Evolutionary conservation across 1,140 invertebrate species (phyloP).

Genomic region (Drosophila kikkawai): DNA sequence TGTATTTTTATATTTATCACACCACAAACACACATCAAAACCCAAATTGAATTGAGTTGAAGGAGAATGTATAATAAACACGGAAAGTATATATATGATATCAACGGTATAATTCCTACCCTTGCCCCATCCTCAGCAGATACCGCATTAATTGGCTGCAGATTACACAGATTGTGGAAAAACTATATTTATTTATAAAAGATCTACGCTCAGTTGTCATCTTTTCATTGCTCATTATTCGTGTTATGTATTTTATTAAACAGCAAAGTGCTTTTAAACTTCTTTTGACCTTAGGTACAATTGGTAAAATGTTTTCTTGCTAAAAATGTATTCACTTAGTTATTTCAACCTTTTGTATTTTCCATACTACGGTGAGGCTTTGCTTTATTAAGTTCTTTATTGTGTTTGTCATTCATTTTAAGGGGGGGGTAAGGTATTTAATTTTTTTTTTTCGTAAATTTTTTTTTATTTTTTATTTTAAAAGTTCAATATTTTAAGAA

Average conservation of each 20-base stretch:
- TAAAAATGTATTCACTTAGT: slow-evolving; percentile 52
- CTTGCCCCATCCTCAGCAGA: not conserved
- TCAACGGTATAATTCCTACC: not conserved
- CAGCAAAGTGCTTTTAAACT: slow-evolving; percentile 33
- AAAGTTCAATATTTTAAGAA: too few relatives aligned
- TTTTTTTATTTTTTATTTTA: too few relatives aligned
- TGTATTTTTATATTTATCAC: slow-evolving; percentile 68
- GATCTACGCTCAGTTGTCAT: not conserved
- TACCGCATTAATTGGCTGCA: not conserved
- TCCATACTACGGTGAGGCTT: slow-evolving; percentile 19
- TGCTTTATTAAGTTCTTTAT: slow-evolving; percentile 25
- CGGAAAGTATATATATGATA: slow-evolving; percentile 11
- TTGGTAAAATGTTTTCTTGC: slow-evolving; percentile 34
- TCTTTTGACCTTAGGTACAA: slow-evolving; percentile 28
- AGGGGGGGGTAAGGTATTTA: too few relatives aligned
- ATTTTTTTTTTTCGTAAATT: too few relatives aligned
- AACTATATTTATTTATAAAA: slow-evolving; percentile 7
- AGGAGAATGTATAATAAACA: slow-evolving; percentile 64
- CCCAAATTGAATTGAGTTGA: slow-evolving; percentile 12
- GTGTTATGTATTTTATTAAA: slow-evolving; percentile 30
- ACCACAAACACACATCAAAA: slow-evolving; percentile 18
- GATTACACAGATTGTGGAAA: slow-evolving; percentile 1
- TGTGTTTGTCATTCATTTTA: slow-evolving; percentile 58
- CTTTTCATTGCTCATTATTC: not conserved
- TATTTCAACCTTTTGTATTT: not conserved